Base-by-base conservation (phyloP, 1,140 invertebrate genomes). In the Pogonomyrmex californicus region DNA sequence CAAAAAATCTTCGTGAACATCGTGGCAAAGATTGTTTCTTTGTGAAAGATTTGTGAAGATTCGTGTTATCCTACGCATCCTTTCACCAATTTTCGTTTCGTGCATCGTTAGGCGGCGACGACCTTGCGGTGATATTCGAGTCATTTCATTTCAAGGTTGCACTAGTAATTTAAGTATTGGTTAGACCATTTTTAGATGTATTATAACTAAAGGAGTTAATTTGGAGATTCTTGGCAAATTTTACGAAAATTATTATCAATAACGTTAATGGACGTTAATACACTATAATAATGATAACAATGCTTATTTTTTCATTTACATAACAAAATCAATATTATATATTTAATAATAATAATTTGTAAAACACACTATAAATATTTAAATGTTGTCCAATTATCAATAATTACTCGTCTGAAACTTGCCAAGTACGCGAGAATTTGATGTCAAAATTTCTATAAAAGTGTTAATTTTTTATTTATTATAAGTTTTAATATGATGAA, bases 11-110 rank as follows among this genome's bases (percentile, higher is more conserved):
- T 47, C 10, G 68, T 33, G 6, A 73, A 58, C 51, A 9, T 71
- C 66, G 23, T 54, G 56, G 38, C 78, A n/a, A n/a, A 75, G 36
- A 75, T 23, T 23, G 23, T 23, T 23, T 23, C 23, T 23, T 23
- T 23, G n/a, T 17, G 51, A 54, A 17, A 17, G 14, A 54, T 23
- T 23, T 23, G 51, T 17, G 17, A n/a, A 17, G 66, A 58, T 30
- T 58, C 38, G 30, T 23, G 44, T 83, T 83, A 83, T 75, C 79
- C 68, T 68, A 83, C 68, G 51, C 79, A 75, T 83, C 54, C 79
- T 83, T 83, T 83, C 68, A 83, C 66, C 79, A 38, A 73, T 83
- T 83, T 81, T 75, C 54, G 79, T 83, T 75, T 75, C 41, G 79
- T 49, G 54, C 17, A 12, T 62, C 54, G 75, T 60, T 60, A 60